Base-by-base conservation (phyloP, 1,140 invertebrate species). In the Drosophila bifasciata region DNA sequence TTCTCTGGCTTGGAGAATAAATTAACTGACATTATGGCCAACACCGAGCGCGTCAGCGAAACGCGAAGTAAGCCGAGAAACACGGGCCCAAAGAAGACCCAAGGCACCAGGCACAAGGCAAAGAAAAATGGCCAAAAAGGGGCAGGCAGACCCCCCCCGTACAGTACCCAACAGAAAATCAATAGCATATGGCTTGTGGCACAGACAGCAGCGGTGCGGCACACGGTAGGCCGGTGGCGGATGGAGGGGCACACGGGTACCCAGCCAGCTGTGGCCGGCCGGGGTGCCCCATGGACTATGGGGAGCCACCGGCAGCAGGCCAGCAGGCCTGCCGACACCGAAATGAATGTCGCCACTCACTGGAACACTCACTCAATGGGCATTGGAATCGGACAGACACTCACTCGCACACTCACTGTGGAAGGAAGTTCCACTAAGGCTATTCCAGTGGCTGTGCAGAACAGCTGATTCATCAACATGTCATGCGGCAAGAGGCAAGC, bases 131-230 rank as follows among this genome's bases (percentile, higher is more conserved):
- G 46, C 9, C 32, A 46, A 58, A 52, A 57, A 46, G 51, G 28
- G 56, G 13, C 28, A 72, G 49, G 48, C 46, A 51, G 28, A 28
- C 25, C 25, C 6, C 25, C 25, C 25, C 25, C 25, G 6, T 1
- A 7, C n/a, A 21, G 19, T 3, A 2, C 23, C 23, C 23, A 25
- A 5, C 32, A 56, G 55, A 79, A 85, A 84, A 84, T 84, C 79
- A 79, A 84, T 84, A 84, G 76, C 76, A 76, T 84, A 85, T 78
- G 79, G 80, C 61, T 60, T 79, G 79, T 85, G 81, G 80, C 66
- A 74, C 32, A 36, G 32, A 36, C 32, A 36, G 32, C 32, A 59
- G 59, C 52, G 49, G 53, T 41, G 51, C 57, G 3, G 3, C 46
- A 44, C 56, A 36, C 32, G 32, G 32, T 4, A n/a, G 32, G 32